A percentile compares a stretch with the other conserved stretches of the same genome.
phyloP scores from a whole-genome alignment of 2,113 vertebrate genomes.

The Lontra canadensis region DNA sequence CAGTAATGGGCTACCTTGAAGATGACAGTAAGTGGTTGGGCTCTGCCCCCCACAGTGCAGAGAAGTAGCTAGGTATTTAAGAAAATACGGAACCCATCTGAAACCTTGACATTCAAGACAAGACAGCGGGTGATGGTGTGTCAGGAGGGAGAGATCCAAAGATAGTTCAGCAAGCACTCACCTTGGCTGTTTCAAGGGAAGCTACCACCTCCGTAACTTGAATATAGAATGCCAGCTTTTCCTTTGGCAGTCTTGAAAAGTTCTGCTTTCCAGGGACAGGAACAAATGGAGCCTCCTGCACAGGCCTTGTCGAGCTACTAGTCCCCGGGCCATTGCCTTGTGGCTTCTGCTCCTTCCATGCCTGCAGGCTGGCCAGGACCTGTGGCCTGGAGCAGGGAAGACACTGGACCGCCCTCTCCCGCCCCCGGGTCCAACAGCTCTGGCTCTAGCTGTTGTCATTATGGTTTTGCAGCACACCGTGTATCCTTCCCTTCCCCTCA shows the following conservation, averaged over 20 bases:
- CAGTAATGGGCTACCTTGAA: neutral
- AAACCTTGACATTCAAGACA: neutral
- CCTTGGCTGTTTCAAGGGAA: neutral
- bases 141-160: neutral
- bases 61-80: neutral
- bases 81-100: neutral
- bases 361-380: neutral
- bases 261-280: neutral
- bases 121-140: neutral
- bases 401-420: neutral
- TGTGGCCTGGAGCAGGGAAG: neutral
- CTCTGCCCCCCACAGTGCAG: neutral
- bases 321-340: too few relatives aligned
- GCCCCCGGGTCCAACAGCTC: too few relatives aligned
- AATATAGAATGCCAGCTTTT: neutral
- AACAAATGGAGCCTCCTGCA: neutral
- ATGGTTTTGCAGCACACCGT: neutral
- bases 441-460: too few relatives aligned
- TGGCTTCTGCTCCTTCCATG: neutral
- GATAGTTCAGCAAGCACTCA: neutral
- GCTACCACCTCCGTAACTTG: neutral
- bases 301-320: accelerated
- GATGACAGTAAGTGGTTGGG: neutral
- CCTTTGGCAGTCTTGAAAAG: neutral
- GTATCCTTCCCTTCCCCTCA: neutral